Percentiles rank a stretch among this genome's conserved stretches.
Conservation (phyloP, 2,797 vertebrate genomes). For the Microchirus variegatus region DNA sequence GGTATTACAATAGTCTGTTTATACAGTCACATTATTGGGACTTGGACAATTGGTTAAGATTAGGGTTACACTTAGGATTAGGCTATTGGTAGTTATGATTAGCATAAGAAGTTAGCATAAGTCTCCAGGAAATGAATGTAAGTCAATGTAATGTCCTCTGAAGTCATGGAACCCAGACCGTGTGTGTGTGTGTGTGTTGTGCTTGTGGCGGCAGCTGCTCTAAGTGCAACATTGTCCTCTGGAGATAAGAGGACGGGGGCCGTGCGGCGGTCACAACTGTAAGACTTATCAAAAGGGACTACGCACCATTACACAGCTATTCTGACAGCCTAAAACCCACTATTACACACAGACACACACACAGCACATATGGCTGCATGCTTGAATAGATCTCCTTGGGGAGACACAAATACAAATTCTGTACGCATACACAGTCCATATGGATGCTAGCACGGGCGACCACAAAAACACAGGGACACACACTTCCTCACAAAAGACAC, state of each 20-base stretch:
- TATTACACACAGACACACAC: slow-evolving; percentile 38
- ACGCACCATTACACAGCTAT: slow-evolving; percentile 77
- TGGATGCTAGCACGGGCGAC: slow-evolving; percentile 31
- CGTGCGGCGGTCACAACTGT: slow-evolving; percentile 58
- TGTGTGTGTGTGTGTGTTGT: slow-evolving; percentile 37
- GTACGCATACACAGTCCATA: slow-evolving; percentile 31
- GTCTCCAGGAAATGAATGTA: too few relatives aligned
- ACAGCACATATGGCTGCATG: slow-evolving; percentile 39
- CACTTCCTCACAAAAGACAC: slow-evolving; percentile 14
- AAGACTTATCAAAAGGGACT: slow-evolving; percentile 71
- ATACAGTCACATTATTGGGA: too few relatives aligned
- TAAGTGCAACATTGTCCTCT: slow-evolving; percentile 72
- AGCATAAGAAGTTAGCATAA: too few relatives aligned
- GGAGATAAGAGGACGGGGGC: slow-evolving; percentile 68
- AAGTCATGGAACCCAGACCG: too few relatives aligned
- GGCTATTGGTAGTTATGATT: too few relatives aligned
- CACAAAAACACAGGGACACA: slow-evolving; percentile 1
- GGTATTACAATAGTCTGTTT: too few relatives aligned
- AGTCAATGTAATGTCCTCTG: too few relatives aligned
- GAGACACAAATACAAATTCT: slow-evolving; percentile 37
- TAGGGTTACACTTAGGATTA: too few relatives aligned
- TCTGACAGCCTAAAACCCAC: slow-evolving; percentile 60
- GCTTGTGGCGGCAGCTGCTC: slow-evolving; percentile 59
- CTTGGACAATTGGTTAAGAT: too few relatives aligned
- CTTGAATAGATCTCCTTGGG: slow-evolving; percentile 35